Evolutionary conservation across 2,797 vertebrate species (phyloP), one percentile per base, ranked within the genome.

Genomic region (Myiothlypis chrysogaster): DNA sequence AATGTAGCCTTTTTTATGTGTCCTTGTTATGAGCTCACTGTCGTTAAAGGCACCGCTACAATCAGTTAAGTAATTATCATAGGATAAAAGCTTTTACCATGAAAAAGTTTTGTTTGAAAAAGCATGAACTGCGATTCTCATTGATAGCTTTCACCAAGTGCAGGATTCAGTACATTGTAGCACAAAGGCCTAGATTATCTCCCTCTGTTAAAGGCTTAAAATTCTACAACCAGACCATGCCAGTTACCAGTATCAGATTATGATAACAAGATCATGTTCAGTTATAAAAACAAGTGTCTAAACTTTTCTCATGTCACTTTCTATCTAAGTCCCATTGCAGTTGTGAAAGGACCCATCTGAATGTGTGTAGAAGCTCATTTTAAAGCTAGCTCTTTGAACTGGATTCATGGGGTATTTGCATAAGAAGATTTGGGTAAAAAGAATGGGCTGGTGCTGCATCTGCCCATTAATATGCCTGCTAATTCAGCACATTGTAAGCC

Each of bases 281-380:
- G 98, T 98, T 98, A 98, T 98, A 98, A 98, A 98, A 98, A 99
- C 98, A 99, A 99, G 98, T 99, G 98, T 99, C 98, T 98, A 99
- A 99, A 99, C 98, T 99, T 99, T 99, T 99, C 99, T 99, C 99
- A 99, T 99, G 99, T 99, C 99, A 99, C 98, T 99, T 99, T 99
- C 98, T 97, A 98, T 98, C 98, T 97, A 98, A 98, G 98, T 98
- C 97, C 97, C 97, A 97, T 97, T 97, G 97, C 96, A 90, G 96
- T 97, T 80, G 96, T 98, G 97, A 98, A 97, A 97, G 92, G 97
- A 85, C 95, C 95, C 96, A 95, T 97, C 97, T 97, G 97, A 98
- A 98, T 97, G 97, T 97, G 96, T 95, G 94, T 96, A 96, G 96
- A 94, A 91, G 98, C 98, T 99, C 98, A 99, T 98, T 99, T 98